These are phyloP conservation scores for Drosophila pegasa DNA, from an alignment of 2,888 invertebrate genomes.

Conservation along the genomic window DNA sequence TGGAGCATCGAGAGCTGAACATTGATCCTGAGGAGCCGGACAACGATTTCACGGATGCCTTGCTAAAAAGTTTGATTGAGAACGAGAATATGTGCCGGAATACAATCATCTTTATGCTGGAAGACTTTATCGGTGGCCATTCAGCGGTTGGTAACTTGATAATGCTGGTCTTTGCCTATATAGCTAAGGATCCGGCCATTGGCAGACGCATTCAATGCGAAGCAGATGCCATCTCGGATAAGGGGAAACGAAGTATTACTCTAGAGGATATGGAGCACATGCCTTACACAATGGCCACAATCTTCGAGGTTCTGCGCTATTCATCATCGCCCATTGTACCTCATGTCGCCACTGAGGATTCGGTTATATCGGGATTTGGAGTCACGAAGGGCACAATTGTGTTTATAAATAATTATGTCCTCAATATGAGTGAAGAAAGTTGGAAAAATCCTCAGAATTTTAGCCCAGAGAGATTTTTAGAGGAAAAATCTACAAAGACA, in stretches of 20 bases:
- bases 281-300: conserved; percentile 92
- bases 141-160: conserved; percentile 94
- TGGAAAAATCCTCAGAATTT: conserved; percentile 91
- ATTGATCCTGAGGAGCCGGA: conserved; percentile 87
- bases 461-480: conserved; percentile 91
- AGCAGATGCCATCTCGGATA: conserved; percentile 87
- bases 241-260: conserved; percentile 86
- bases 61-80: conserved; percentile 89
- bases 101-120: conserved; percentile 92
- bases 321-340: conserved; percentile 96
- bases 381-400: conserved; percentile 92
- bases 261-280: conserved; percentile 89
- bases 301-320: conserved; percentile 91
- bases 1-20: conserved; percentile 85
- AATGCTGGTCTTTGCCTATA: conserved; percentile 90
- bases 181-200: conserved; percentile 88
- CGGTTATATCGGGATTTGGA: conserved; percentile 89
- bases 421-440: conserved; percentile 91
- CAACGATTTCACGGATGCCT: conserved; percentile 92
- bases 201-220: conserved; percentile 89
- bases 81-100: conserved; percentile 88
- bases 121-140: conserved; percentile 95
- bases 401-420: conserved; percentile 93
- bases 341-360: conserved; percentile 92
- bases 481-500: conserved; percentile 67